Percentiles rank a stretch among this genome's conserved stretches.
Evolutionary conservation across 2,797 vertebrate genomes (phyloP).

Genomic region (Cyprinella venusta): DNA sequence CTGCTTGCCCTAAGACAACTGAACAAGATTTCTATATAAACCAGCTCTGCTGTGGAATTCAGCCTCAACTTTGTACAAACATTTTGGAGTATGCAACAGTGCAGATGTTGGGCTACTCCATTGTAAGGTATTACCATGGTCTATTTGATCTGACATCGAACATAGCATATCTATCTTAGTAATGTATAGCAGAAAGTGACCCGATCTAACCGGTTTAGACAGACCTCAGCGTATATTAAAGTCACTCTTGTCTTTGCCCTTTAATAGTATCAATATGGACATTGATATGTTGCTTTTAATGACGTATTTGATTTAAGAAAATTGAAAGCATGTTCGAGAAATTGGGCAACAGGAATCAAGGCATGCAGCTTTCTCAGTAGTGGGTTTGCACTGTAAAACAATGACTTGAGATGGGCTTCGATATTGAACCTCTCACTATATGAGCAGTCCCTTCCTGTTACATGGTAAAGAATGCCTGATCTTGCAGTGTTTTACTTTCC

Average conservation of each 20-base stretch:
- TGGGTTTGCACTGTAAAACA: constrained; percentile 40
- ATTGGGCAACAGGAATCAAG: constrained; percentile 53
- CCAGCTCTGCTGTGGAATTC: constrained; percentile 61
- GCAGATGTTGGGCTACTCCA: constrained; percentile 84
- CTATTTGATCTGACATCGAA: constrained; percentile 86
- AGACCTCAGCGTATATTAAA: constrained; percentile 57
- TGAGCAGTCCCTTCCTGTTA: not conserved
- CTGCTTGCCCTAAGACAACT: constrained; percentile 47
- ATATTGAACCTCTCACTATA: not conserved
- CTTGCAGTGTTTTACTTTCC: not conserved
- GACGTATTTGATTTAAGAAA: constrained; percentile 63
- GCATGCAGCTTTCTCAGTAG: constrained; percentile 36
- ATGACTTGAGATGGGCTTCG: not conserved
- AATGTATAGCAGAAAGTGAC: constrained; percentile 77
- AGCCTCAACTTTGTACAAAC: constrained; percentile 53
- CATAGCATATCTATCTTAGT: constrained; percentile 83
- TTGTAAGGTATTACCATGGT: constrained; percentile 81
- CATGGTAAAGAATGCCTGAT: not conserved
- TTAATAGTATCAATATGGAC: constrained; percentile 60
- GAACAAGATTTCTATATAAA: constrained; percentile 61
- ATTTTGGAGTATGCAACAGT: constrained; percentile 43
- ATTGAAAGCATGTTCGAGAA: constrained; percentile 65
- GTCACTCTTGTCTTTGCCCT: constrained; percentile 39
- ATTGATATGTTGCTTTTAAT: constrained; percentile 64
- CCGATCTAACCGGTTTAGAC: constrained; percentile 28